Evolutionary conservation across 2,888 invertebrate species (phyloP), one percentile per base, ranked within the genome.

Genomic region (Apodemia mormo): DNA sequence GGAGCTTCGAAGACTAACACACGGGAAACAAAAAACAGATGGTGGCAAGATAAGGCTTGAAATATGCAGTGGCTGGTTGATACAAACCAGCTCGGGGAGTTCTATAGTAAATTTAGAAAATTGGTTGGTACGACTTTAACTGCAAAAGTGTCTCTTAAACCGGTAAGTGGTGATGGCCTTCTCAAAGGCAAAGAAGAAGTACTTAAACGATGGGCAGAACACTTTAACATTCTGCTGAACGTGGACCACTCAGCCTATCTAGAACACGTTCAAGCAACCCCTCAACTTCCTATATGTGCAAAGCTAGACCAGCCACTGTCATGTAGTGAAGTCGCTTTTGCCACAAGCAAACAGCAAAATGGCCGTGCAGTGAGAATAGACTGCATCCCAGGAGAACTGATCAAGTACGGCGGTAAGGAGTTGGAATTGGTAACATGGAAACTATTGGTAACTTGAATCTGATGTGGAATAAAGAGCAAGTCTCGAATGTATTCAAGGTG

Each of bases 1-100:
- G 10, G 22, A 65, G 14, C 30, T 69, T 12, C 29, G 71, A 3
- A 73, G 14, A 54, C 43, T 73, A 3, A 29, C 66, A 29, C 66
- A 70, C 22, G 22, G 58, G 52, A 70, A 10, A 12, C 68, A 74
- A 74, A 73, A 43, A 67, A 75, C 72, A 73, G 52, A 49, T 76
- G 75, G 71, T 76, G 76, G 74, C 68, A 49, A 6, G 66, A 74
- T 10, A 75, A 73, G 61, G 71, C 74, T 29, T 0, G 33, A 4
- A 64, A 70, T 1, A 56, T 75, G 12, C 72, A 0, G 71, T 68
- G 65, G 68, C 71, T 75, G n/a, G 65, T 69, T 5, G 69, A 74
- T 22, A 70, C 70, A 8, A 70, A 72, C 33, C 74, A 72, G 58
- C 68, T 73, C 4, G 70, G 72, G 14, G 66, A 67, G 37, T 75